These are phyloP conservation scores for Lacerta bilineata DNA, from an alignment of 2,797 vertebrate genomes.

Conservation along the genomic window DNA sequence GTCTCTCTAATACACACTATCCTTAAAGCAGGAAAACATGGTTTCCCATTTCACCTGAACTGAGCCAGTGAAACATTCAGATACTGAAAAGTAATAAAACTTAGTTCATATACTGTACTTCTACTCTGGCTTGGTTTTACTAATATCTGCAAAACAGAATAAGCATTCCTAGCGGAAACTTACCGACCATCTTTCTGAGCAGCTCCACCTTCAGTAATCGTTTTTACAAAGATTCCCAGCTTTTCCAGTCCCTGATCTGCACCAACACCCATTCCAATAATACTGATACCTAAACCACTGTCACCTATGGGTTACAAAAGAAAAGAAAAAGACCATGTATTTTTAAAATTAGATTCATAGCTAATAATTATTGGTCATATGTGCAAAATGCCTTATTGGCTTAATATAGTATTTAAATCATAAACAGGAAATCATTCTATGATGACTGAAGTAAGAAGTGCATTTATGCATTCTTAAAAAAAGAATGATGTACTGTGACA, in stretches of 20 bases:
- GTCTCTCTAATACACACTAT: background rate
- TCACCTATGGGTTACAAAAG: constrained; percentile 82
- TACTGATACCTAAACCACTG: constrained; percentile 93
- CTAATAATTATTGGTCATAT: background rate
- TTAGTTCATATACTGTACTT: background rate
- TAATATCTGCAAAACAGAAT: background rate
- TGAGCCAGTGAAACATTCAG: background rate
- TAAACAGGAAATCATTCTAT: background rate
- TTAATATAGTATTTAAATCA: background rate
- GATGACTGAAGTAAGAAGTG: background rate
- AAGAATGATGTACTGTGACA: background rate
- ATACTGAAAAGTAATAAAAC: background rate
- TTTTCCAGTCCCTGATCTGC: constrained; percentile 95
- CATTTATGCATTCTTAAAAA: background rate
- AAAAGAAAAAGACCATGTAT: background rate
- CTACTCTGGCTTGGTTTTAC: too few species aligned
- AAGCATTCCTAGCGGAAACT: constrained; percentile 59
- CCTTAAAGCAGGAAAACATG: background rate
- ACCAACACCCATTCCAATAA: constrained; percentile 96
- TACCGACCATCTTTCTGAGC: constrained; percentile 91
- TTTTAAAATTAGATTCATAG: background rate
- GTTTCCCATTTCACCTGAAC: background rate
- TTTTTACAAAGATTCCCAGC: constrained; percentile 95
- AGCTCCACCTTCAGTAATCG: constrained; percentile 91
- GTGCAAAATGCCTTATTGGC: background rate